Evolutionary conservation across 2,113 vertebrate species (phyloP).

Genomic region (Leptosomus discolor): DNA sequence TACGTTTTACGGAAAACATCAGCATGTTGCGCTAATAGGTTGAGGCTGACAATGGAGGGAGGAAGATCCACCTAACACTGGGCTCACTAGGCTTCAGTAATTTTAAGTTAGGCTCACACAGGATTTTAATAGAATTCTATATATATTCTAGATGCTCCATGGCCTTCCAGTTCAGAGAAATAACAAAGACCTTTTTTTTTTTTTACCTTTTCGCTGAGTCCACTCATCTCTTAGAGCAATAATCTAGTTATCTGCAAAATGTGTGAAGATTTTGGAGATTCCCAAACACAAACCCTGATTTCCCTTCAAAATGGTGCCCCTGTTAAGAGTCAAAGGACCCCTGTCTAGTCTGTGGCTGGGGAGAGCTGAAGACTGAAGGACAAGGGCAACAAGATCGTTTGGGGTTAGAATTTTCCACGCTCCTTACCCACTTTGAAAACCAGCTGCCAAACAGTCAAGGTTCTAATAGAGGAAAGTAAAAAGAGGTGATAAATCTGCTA

Average conservation of each 20-base stretch:
- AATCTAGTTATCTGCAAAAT: neutral
- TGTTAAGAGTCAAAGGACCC: neutral
- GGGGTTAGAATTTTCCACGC: neutral
- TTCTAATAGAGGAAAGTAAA: neutral
- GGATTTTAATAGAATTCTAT: neutral
- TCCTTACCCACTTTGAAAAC: neutral
- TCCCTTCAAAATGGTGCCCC: neutral
- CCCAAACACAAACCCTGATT: neutral
- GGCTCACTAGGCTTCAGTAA: neutral
- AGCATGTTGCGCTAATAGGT: neutral
- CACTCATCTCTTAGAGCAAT: neutral
- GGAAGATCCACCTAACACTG: neutral
- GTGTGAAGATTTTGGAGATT: neutral
- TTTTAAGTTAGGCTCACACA: neutral
- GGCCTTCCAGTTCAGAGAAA: neutral
- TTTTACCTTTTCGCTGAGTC: neutral
- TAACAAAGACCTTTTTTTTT: neutral
- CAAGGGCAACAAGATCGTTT: neutral
- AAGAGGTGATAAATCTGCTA: too few species aligned
- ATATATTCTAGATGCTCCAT: neutral
- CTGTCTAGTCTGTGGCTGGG: neutral
- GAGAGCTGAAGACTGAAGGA: neutral
- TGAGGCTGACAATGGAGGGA: neutral
- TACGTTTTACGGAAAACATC: neutral
- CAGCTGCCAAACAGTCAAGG: neutral